Evolutionary conservation across 2,888 invertebrate species (phyloP).

Genomic region (Drosophila suboccidentalis): DNA sequence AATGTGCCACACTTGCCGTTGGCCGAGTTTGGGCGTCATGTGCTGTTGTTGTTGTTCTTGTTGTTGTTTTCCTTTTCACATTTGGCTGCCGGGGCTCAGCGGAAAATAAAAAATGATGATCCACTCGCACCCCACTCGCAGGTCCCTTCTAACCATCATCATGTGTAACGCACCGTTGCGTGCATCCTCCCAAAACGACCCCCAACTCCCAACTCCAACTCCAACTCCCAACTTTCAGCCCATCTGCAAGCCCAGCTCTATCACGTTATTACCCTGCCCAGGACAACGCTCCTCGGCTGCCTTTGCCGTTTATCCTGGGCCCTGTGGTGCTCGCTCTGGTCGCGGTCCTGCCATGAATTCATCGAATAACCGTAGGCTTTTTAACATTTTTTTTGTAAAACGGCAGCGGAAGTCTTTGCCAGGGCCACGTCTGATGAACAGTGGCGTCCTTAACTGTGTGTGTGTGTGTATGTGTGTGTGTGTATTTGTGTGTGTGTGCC

Average conservation of each 20-base stretch:
- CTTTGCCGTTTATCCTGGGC: conserved; percentile 8
- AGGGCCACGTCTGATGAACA: conserved; percentile 52
- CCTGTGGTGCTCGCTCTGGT: conserved; percentile 3
- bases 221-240: background rate
- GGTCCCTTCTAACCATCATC: conserved; percentile 2
- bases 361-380: conserved; percentile 81
- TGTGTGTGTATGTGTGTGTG: conserved; percentile 14
- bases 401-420: conserved; percentile 72
- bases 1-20: conserved; percentile 60
- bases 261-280: conserved; percentile 35
- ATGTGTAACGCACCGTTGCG: conserved; percentile 75
- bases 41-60: conserved; percentile 18
- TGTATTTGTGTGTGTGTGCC: conserved; percentile 39
- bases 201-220: background rate
- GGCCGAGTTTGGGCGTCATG: conserved; percentile 71
- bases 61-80: conserved; percentile 60
- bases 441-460: conserved; percentile 48
- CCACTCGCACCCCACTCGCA: conserved; percentile 54
- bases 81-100: conserved; percentile 74
- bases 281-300: background rate
- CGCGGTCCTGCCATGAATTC: conserved; percentile 66
- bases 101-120: conserved; percentile 86
- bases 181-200: conserved; percentile 15
- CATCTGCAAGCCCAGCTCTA: conserved; percentile 12
- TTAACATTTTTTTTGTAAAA: conserved; percentile 59